Percentiles rank a stretch among this genome's conserved stretches.
These are phyloP conservation scores for Spilosoma lubricipeda DNA, from an alignment of 2,888 invertebrate genomes.

Conservation along the genomic window DNA sequence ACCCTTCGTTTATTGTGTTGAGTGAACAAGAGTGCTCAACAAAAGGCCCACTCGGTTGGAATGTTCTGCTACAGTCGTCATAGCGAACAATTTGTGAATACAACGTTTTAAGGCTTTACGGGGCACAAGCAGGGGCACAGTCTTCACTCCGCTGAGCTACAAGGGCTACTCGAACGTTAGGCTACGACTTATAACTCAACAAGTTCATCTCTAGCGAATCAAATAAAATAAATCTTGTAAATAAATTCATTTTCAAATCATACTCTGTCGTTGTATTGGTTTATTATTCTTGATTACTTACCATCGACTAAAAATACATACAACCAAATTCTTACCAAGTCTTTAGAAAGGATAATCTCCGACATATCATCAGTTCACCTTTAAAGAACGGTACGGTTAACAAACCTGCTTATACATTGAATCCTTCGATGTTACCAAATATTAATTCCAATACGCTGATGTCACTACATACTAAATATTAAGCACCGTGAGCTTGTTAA, in stretches of 20 bases:
- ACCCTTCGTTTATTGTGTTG: background rate
- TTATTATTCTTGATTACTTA: background rate
- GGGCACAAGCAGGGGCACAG: background rate
- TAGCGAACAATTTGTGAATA: slow-evolving; percentile 1
- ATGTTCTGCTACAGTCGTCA: background rate
- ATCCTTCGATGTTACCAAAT: background rate
- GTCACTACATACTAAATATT: slow-evolving; percentile 20
- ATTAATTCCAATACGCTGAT: background rate
- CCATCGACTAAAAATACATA: too few relatives aligned
- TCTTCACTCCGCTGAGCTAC: background rate
- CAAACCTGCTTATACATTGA: background rate
- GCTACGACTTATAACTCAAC: background rate
- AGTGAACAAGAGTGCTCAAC: background rate
- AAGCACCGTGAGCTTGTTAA: slow-evolving; percentile 7
- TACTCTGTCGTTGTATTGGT: background rate
- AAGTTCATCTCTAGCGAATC: background rate
- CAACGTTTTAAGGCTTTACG: too few relatives aligned
- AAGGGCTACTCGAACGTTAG: background rate
- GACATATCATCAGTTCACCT: too few relatives aligned
- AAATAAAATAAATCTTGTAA: background rate
- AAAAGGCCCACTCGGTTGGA: slow-evolving; percentile 3
- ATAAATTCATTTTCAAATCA: background rate
- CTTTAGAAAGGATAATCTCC: background rate
- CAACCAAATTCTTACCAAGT: background rate
- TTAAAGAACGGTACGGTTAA: too few relatives aligned